Conservation (phyloP, 2,797 vertebrate genomes). For the Uromys caudimaculatus region DNA sequence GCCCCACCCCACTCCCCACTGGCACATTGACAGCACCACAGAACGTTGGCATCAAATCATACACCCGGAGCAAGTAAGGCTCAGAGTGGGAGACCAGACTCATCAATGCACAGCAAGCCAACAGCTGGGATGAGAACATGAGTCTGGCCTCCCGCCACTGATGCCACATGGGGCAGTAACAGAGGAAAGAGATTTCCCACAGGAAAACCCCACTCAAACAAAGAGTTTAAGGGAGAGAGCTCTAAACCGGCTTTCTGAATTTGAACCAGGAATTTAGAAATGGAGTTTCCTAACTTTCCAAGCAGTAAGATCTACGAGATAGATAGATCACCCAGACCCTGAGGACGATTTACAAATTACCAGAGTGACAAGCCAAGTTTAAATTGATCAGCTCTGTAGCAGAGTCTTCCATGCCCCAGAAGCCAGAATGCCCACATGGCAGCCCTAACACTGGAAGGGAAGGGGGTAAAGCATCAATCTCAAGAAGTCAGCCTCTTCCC, state of each 20-base stretch:
- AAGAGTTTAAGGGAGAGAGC: background rate
- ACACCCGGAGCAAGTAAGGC: constrained; percentile 42
- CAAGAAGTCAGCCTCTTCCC: constrained; percentile 25
- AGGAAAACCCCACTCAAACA: constrained; percentile 11
- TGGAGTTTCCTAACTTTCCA: background rate
- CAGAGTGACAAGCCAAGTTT: background rate
- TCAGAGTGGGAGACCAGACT: background rate
- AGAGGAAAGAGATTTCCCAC: constrained; percentile 36
- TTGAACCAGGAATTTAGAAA: constrained; percentile 3
- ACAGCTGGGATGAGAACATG: background rate
- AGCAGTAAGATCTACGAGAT: constrained; percentile 40
- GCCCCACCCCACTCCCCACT: background rate
- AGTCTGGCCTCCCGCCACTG: background rate
- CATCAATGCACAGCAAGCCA: constrained; percentile 4
- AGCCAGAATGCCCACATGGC: background rate
- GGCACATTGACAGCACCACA: background rate
- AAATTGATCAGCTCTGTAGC: background rate
- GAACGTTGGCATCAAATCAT: background rate
- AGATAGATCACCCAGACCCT: constrained; percentile 22
- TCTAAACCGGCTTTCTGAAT: background rate
- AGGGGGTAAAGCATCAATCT: background rate
- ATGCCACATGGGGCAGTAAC: background rate
- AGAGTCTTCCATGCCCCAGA: background rate
- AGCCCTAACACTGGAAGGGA: background rate
- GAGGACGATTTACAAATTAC: constrained; percentile 36